Base-by-base conservation (phyloP, 2,888 invertebrate species). In the Terebella lapidaria region DNA sequence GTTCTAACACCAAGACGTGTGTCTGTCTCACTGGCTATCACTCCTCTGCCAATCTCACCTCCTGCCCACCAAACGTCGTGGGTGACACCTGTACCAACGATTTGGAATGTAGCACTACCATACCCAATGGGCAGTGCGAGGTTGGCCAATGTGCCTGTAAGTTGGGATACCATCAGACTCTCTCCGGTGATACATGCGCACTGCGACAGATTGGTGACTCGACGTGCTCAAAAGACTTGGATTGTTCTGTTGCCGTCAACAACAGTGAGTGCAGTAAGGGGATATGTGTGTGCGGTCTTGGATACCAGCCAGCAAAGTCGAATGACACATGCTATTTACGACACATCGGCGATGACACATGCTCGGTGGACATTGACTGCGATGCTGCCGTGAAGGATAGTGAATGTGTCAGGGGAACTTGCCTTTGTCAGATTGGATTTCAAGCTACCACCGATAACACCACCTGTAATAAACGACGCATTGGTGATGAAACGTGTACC, bases 171-270 rank as follows among this genome's bases (percentile, higher is more conserved):
- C 26, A 52, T 5, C 15, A 4, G n/a, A 27, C 15, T 24, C 3
- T 52, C 5, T n/a, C 15, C 29, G 4, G 28, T 27, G 30, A 15
- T 25, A 24, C 26, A 29, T 57, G 57, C 30, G 27, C 29, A 4
- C 52, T 57, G 29, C 26, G 57, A 3, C 10, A 24, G 20, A 65
- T 70, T 20, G 68, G 67, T 1, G 66, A 67, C 58, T 54, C 51
- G 5, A 68, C 61, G 0, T 71, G 71, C 59, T n/a, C 29, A 20
- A n/a, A 54, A 28, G 60, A 63, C 42, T 25, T 10, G 2, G 73
- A 73, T 57, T 73, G 73, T 45, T 26, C 22, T 4, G 26, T 3
- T n/a, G 26, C 68, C 2, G 61, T 57, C 25, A 22, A 3, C n/a
- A 24, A 47, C 24, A 56, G 56, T 26, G 24, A 10, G 5, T 56